Conservation (phyloP, 2,113 vertebrate genomes). For the Crotalus helleri region DNA sequence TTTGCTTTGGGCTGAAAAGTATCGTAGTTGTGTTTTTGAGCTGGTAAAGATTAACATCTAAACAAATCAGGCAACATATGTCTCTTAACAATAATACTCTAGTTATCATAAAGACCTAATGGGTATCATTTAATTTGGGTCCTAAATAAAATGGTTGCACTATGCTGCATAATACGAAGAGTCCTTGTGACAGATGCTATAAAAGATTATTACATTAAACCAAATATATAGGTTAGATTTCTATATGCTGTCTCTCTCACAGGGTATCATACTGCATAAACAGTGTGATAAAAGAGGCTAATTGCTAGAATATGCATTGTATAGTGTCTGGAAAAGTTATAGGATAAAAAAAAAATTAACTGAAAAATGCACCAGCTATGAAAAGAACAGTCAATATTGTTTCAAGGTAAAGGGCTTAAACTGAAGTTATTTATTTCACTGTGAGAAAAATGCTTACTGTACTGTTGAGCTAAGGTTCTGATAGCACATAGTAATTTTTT, state of each 20-base stretch:
- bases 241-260: slow-evolving; percentile 35
- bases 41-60: slow-evolving; percentile 20
- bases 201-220: slow-evolving; percentile 61
- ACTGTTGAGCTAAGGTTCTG: slow-evolving; percentile 39
- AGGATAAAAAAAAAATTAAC: slow-evolving; percentile 43
- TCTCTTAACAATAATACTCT: slow-evolving; percentile 29
- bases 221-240: slow-evolving; percentile 56
- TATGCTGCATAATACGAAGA: slow-evolving; percentile 31
- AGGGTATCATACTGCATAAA: slow-evolving; percentile 50
- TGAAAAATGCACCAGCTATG: slow-evolving; percentile 43
- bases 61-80: slow-evolving; percentile 24
- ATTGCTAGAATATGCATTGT: slow-evolving; percentile 58
- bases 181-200: slow-evolving; percentile 51
- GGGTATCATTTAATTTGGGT: slow-evolving; percentile 60
- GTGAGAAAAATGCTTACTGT: slow-evolving; percentile 48
- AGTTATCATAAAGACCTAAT: slow-evolving; percentile 51
- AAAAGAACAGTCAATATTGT: slow-evolving; percentile 45
- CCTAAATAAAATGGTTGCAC: slow-evolving; percentile 51
- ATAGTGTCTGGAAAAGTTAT: slow-evolving; percentile 51
- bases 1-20: background rate
- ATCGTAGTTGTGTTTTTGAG: background rate
- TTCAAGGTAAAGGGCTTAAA: slow-evolving; percentile 51
- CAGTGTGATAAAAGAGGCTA: slow-evolving; percentile 51
- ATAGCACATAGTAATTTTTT: slow-evolving; percentile 39
- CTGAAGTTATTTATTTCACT: slow-evolving; percentile 54